Percentiles rank a stretch among this genome's conserved stretches.
Conservation (phyloP, 1,140 invertebrate species). For the Vanessa tameamea region DNA sequence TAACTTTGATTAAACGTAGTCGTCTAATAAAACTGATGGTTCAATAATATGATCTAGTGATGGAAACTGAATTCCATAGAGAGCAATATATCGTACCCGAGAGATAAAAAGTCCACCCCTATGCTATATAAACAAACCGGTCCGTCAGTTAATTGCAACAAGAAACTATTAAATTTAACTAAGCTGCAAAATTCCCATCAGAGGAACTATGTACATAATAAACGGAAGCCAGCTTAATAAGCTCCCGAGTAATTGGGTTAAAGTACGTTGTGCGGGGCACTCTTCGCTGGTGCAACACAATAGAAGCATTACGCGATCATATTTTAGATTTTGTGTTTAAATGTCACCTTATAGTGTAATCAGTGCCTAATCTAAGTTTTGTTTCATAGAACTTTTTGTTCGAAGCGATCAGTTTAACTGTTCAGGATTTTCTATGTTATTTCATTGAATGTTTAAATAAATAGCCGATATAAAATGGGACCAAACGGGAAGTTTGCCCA, state of each 20-base stretch:
- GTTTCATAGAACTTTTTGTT: too few relatives aligned
- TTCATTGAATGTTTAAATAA: too few relatives aligned
- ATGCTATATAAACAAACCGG: constrained; percentile 16
- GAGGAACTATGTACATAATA: constrained; percentile 39
- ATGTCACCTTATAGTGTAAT: neutral
- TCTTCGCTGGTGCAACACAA: constrained; percentile 41
- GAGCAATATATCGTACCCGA: neutral
- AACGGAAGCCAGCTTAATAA: constrained; percentile 56
- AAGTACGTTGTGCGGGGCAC: constrained; percentile 50
- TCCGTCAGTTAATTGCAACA: constrained; percentile 34
- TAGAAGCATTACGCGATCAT: constrained; percentile 1
- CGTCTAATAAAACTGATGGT: too few relatives aligned
- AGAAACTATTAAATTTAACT: constrained; percentile 40
- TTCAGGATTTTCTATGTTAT: too few relatives aligned
- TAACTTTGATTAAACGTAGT: too few relatives aligned
- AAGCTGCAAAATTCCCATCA: constrained; percentile 42
- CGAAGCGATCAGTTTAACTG: too few relatives aligned
- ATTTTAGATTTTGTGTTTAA: constrained; percentile 6
- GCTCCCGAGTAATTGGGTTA: constrained; percentile 62
- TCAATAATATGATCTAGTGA: too few relatives aligned
- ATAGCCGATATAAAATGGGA: too few relatives aligned
- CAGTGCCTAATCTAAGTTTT: neutral
- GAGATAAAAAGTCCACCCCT: neutral
- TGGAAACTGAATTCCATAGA: neutral
- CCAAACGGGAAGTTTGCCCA: too few relatives aligned